Evolutionary conservation across 64 coral and sea anemone species (phyloP).

Genomic region (Montipora capricornis): DNA sequence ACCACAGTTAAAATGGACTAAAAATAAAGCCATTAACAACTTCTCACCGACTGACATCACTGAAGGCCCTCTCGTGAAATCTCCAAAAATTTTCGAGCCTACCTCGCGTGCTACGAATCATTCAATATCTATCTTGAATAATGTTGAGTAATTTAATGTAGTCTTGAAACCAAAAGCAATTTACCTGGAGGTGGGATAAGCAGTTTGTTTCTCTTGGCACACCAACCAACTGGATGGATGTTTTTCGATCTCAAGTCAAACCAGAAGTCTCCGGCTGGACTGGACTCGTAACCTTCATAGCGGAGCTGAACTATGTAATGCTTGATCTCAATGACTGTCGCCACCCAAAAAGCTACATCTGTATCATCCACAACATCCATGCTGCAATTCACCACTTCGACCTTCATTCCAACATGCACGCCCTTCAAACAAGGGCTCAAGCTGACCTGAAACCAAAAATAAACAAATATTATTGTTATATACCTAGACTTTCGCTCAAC

Average conservation of each 20-base stretch:
- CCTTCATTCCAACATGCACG: constrained; percentile 99
- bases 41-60: no score
- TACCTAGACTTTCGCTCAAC: no score
- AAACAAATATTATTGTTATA: no score
- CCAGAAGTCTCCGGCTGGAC: constrained; percentile 91
- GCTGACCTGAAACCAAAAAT: constrained; percentile 60
- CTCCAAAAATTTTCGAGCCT: no score
- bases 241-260: constrained; percentile 94
- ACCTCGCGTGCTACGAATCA: no score
- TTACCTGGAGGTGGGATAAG: constrained; percentile 98
- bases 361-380: constrained; percentile 92
- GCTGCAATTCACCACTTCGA: constrained; percentile 96
- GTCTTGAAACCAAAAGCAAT: not conserved
- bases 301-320: constrained; percentile 92
- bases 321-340: constrained; percentile 89
- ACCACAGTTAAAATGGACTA: no score
- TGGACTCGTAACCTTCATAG: constrained; percentile 95
- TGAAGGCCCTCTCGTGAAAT: no score
- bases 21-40: no score
- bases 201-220: constrained; percentile 96
- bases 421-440: constrained; percentile 97
- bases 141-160: no score
- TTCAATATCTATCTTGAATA: no score
- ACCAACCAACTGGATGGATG: constrained; percentile 99
- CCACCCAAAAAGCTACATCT: constrained; percentile 98